Evolutionary conservation across 1,140 invertebrate genomes (phyloP).

Genomic region (Cydia fagiglandana): DNA sequence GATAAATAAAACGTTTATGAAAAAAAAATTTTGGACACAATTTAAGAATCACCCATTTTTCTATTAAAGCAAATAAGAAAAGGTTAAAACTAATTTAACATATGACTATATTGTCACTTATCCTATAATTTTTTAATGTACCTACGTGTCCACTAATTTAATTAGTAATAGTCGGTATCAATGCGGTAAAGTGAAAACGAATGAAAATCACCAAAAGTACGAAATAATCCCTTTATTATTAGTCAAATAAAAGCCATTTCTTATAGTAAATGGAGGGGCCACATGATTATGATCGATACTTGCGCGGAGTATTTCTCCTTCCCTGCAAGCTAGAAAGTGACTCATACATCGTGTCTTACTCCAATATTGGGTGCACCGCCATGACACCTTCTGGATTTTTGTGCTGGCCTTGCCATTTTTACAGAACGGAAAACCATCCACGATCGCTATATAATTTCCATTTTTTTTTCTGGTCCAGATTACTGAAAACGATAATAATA

Average conservation of each 20-base stretch:
- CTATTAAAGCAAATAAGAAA: too few relatives aligned
- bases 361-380: neutral
- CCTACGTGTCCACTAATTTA: too few relatives aligned
- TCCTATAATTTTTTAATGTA: too few relatives aligned
- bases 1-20: too few relatives aligned
- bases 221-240: too few relatives aligned
- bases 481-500: neutral
- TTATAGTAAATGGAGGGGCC: neutral
- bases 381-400: neutral
- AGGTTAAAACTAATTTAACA: too few relatives aligned
- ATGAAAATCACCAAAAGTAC: too few relatives aligned
- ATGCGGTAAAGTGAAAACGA: too few relatives aligned
- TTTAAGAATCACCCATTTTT: too few relatives aligned
- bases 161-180: too few relatives aligned
- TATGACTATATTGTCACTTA: too few relatives aligned
- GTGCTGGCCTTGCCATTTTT: neutral
- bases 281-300: neutral
- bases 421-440: neutral
- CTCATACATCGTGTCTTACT: neutral
- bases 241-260: neutral
- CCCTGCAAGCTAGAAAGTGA: neutral
- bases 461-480: neutral
- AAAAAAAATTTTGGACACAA: too few relatives aligned
- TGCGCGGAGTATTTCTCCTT: neutral
- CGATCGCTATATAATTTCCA: neutral